These are phyloP conservation scores for Gryllus bimaculatus DNA, from an alignment of 1,140 invertebrate genomes.

Conservation along the genomic window DNA sequence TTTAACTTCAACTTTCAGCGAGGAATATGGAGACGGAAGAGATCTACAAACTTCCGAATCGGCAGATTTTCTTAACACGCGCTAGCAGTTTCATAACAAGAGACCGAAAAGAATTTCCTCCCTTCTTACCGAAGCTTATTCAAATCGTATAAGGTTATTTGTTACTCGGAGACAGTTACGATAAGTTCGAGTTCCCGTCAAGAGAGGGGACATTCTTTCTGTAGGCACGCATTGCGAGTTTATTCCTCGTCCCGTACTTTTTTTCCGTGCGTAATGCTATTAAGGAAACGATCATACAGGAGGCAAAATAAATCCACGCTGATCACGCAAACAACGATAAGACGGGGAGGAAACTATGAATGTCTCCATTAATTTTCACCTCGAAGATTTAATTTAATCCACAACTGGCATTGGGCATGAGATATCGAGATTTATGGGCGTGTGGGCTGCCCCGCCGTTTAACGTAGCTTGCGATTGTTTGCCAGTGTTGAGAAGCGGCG, in stretches of 20 bases:
- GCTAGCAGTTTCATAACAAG: no score
- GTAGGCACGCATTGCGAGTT: no score
- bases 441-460: not conserved
- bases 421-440: not conserved
- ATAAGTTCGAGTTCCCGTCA: no score
- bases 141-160: no score
- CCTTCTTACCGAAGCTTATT: no score
- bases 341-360: not conserved
- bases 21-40: no score
- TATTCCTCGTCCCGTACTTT: not conserved
- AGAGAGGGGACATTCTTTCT: no score
- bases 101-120: no score
- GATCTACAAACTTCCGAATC: no score
- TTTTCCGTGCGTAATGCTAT: not conserved
- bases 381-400: slow-evolving; percentile 1
- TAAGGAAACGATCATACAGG: not conserved
- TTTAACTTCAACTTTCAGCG: no score
- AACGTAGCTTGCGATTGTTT: not conserved
- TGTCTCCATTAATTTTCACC: slow-evolving; percentile 4
- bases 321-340: slow-evolving; percentile 1
- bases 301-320: not conserved
- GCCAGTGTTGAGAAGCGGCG: not conserved
- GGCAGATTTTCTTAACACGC: no score
- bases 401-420: not conserved
- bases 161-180: no score